Base-by-base conservation (phyloP, 2,888 invertebrate species). In the Cheilosia soror region DNA sequence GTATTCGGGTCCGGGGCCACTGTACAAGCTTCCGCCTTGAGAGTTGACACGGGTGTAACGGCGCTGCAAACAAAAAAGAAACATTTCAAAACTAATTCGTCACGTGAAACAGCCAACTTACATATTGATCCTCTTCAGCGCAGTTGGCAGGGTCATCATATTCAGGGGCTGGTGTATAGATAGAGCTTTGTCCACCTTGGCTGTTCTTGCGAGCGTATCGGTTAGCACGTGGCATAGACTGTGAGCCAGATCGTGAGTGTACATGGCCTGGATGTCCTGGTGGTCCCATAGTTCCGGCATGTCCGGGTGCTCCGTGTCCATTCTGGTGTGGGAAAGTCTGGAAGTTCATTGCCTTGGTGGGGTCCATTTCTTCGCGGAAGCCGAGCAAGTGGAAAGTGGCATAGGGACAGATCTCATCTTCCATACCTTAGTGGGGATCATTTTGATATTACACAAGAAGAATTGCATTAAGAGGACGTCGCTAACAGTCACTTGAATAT, bases 351-450 rank as follows among this genome's bases (percentile, higher is more conserved):
- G 97, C 97, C 93, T 97, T 97, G 92, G 94, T 96, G 58, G 97
- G 97, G 92, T 98, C 97, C 97, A 98, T 97, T 94, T 98, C 97
- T 92, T 98, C 97, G 89, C 98, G 96, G 96, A 98, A 98, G 88
- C 97, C 98, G 77, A 98, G 95, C 90, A 98, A 94, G 92, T 98
- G 98, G 96, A 98, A 98, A 51, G 98, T 98, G 7, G 98, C 98
- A 93, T 98, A 98, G 53, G 98, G 98, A 93, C 98, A 98, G 92
- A 98, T 98, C 93, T 98, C 98, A 91, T 98, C 98, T 92, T 98
- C 97, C 96, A 97, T 97, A 92, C 97, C 97, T 96, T 94, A 81
- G 84, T 82, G 63, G 31, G 44, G 58, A 77, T 76, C 58, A 49
- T 37, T 65, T 75, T 53, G 25, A 66, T 40, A 58, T 42, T 51